Evolutionary conservation across 2,888 invertebrate genomes (phyloP).

Genomic region (Scaeva pyrastri): DNA sequence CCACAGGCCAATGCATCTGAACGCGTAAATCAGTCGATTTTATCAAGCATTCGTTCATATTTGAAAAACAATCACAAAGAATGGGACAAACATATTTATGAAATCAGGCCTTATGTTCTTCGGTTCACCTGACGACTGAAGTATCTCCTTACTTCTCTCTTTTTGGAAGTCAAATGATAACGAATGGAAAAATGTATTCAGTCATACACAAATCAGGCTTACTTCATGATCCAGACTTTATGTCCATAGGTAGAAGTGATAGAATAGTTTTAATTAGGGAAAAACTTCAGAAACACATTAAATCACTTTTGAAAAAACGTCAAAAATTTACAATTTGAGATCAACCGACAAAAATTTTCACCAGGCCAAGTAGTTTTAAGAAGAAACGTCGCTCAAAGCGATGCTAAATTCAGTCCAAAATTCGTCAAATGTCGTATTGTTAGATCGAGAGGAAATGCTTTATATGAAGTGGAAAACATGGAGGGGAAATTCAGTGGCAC

Average conservation of each 20-base stretch:
- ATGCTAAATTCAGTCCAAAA: background rate
- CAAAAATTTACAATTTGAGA: background rate
- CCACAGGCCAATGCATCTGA: constrained; percentile 79
- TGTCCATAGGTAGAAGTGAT: background rate
- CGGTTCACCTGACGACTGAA: constrained; percentile 7
- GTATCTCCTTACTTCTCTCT: constrained; percentile 4
- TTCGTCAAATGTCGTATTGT: background rate
- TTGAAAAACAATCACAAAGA: constrained; percentile 25
- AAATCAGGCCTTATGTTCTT: constrained; percentile 8
- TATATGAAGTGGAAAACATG: background rate
- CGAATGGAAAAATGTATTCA: too few species aligned
- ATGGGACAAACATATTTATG: constrained; percentile 28
- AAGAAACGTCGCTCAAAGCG: background rate
- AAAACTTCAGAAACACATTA: background rate
- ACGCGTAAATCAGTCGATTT: too few species aligned
- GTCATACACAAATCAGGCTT: background rate
- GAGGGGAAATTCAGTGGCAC: background rate
- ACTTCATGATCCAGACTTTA: background rate
- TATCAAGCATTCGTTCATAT: background rate
- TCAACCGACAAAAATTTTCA: background rate
- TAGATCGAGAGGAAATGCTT: background rate
- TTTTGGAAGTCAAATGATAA: constrained; percentile 19
- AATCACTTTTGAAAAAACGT: background rate
- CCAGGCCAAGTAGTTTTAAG: background rate
- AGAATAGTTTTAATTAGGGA: background rate